A percentile compares a stretch with the other conserved stretches of the same genome.
phyloP scores from a whole-genome alignment of 2,113 vertebrate species.

The Pygoscelis antarcticus region DNA sequence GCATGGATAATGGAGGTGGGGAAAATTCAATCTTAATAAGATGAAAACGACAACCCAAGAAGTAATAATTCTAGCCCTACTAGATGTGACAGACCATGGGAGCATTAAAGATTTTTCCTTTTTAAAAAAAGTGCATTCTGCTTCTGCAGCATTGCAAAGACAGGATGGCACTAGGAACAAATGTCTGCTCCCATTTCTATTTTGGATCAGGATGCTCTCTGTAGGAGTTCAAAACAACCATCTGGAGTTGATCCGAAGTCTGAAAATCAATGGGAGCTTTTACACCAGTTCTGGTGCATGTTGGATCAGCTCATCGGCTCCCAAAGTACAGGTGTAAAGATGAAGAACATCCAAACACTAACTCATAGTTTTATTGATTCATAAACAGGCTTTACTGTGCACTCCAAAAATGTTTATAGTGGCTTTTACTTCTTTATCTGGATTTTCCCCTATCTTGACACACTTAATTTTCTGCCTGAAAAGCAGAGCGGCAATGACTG shows the following conservation, averaged over 20 bases:
- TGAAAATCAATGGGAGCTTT: not conserved
- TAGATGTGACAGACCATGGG: not conserved
- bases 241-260: not conserved
- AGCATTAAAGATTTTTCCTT: not conserved
- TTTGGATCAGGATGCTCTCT: not conserved
- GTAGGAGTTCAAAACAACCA: not conserved
- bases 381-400: not conserved
- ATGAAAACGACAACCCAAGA: not conserved
- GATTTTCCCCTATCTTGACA: not conserved
- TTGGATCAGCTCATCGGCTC: not conserved
- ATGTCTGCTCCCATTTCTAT: not conserved
- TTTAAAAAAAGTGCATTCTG: not conserved
- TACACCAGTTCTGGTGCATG: not conserved
- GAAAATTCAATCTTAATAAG: not conserved
- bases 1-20: not conserved
- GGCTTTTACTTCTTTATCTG: not conserved
- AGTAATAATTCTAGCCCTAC: not conserved
- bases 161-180: not conserved
- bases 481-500: not conserved
- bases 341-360: not conserved
- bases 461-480: slow-evolving; percentile 27
- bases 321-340: not conserved
- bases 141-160: not conserved
- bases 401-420: not conserved
- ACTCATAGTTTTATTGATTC: not conserved